phyloP scores from a whole-genome alignment of 1,140 invertebrate genomes.

The Drosophila lini region DNA sequence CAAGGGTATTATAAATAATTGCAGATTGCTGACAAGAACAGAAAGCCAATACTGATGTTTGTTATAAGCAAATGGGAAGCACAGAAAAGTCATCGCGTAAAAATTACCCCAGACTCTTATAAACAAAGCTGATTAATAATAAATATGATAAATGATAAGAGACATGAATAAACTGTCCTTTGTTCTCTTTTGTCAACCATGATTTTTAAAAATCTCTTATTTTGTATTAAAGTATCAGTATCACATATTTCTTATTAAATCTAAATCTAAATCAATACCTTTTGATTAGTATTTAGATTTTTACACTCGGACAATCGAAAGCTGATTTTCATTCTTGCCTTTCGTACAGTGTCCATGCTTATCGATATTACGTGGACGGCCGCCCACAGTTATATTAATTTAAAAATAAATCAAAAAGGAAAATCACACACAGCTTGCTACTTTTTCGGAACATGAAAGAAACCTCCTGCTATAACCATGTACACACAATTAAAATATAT shows the following conservation, averaged over 20 bases:
- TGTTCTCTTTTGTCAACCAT: background rate
- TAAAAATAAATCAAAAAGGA: background rate
- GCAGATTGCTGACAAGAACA: conserved; percentile 3
- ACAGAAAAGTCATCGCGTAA: background rate
- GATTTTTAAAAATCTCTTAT: background rate
- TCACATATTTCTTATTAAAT: too few relatives aligned
- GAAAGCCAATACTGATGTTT: conserved; percentile 16
- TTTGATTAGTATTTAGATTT: background rate
- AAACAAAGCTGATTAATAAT: conserved; percentile 14
- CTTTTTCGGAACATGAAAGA: conserved; percentile 9
- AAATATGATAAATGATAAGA: background rate
- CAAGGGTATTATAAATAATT: conserved; percentile 8
- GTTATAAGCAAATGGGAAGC: conserved; percentile 29
- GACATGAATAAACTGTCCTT: background rate
- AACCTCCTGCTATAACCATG: background rate
- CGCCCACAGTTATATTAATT: background rate
- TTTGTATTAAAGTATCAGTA: too few relatives aligned
- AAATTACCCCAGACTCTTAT: conserved; percentile 8
- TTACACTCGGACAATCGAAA: too few relatives aligned
- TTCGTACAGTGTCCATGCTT: background rate
- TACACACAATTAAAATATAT: background rate
- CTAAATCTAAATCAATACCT: background rate
- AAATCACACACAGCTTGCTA: background rate
- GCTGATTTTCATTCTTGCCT: too few relatives aligned
- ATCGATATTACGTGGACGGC: background rate